phyloP scores from a whole-genome alignment of 2,113 vertebrate genomes.

The Gymnogyps californianus region DNA sequence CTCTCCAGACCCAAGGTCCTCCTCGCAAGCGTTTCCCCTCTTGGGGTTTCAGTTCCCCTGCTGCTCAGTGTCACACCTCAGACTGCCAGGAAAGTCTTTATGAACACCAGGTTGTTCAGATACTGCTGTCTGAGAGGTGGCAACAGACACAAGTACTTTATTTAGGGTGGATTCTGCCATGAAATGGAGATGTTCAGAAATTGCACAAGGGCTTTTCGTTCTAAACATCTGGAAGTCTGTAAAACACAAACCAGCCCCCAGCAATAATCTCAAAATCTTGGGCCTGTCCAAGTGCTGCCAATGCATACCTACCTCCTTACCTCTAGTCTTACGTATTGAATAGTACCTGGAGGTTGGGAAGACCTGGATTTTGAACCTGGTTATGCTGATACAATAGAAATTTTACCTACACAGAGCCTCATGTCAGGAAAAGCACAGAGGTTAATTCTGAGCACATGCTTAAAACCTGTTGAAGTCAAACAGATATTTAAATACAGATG shows the following conservation, averaged over 20 bases:
- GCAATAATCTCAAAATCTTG: not conserved
- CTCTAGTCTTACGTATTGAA: not conserved
- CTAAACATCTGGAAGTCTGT: not conserved
- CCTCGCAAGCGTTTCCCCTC: not conserved
- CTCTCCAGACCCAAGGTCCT: not conserved
- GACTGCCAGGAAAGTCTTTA: not conserved
- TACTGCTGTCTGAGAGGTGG: not conserved
- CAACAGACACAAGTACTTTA: not conserved
- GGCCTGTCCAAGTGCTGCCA: not conserved
- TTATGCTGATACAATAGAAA: not conserved
- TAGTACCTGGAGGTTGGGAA: not conserved
- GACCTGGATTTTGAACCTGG: not conserved
- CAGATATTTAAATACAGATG: slow-evolving; percentile 38
- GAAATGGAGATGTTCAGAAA: not conserved
- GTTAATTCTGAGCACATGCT: slow-evolving; percentile 55
- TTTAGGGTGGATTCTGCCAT: not conserved
- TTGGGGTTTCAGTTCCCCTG: not conserved
- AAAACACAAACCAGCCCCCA: not conserved
- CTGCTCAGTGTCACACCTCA: not conserved
- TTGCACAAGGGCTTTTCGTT: not conserved
- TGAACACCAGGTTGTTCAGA: not conserved
- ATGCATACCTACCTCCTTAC: not conserved
- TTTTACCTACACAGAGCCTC: not conserved
- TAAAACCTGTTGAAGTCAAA: slow-evolving; percentile 11
- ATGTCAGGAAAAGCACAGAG: not conserved